phyloP scores from a whole-genome alignment of 1,140 invertebrate genomes.

The Camponotus pennsylvanicus region DNA sequence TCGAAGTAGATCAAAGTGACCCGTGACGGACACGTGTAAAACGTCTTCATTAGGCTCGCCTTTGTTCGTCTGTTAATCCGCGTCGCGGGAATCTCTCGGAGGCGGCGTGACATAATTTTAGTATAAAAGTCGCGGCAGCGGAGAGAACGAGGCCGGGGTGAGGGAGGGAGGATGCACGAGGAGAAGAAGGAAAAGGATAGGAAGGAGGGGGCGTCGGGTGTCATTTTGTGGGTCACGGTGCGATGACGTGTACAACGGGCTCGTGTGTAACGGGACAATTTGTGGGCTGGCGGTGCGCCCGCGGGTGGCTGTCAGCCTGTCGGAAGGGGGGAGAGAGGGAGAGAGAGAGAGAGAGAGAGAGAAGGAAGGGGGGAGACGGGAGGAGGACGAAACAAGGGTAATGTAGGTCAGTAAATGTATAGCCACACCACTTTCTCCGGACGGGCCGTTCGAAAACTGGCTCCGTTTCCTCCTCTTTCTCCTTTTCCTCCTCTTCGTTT shows the following conservation, averaged over 20 bases:
- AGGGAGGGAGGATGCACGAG: neutral
- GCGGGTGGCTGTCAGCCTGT: conserved; percentile 68
- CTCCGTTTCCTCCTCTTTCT: conserved; percentile 71
- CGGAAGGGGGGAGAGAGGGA: conserved; percentile 25
- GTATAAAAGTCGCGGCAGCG: conserved; percentile 49
- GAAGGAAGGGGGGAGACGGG: conserved; percentile 26
- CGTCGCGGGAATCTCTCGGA: conserved; percentile 4
- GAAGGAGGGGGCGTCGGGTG: conserved; percentile 37
- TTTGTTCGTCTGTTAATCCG: conserved; percentile 39
- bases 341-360: neutral
- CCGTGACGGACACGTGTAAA: conserved; percentile 40
- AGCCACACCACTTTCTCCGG: conserved; percentile 84
- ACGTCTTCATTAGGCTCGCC: conserved; percentile 32
- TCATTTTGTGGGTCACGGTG: conserved; percentile 80
- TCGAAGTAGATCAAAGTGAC: conserved; percentile 40
- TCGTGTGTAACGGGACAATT: conserved; percentile 78
- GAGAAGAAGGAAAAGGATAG: conserved; percentile 13
- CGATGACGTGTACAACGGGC: conserved; percentile 77
- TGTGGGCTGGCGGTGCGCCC: conserved; percentile 73
- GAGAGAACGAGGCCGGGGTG: neutral
- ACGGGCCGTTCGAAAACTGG: conserved; percentile 83
- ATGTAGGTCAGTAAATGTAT: conserved; percentile 86
- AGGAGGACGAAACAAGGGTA: conserved; percentile 75
- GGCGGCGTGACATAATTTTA: conserved; percentile 76
- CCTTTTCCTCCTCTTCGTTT: conserved; percentile 42